A percentile compares a stretch with the other conserved stretches of the same genome.
Conservation (phyloP, 2,113 vertebrate species). For the Oreochromis spilurus region DNA sequence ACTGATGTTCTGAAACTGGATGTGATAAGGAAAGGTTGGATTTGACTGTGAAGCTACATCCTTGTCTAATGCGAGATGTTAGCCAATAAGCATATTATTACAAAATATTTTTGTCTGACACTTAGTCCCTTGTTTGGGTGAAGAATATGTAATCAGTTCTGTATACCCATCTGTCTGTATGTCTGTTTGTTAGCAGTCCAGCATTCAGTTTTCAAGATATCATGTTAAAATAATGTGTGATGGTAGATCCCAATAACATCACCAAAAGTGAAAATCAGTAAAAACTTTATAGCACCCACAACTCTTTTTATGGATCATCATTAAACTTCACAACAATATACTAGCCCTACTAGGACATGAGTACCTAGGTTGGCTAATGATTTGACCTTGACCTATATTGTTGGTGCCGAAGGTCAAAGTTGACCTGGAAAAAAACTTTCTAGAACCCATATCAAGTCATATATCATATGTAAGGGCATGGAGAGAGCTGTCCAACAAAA, state of each 20-base stretch:
- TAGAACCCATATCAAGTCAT: background rate
- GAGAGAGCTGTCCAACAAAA: background rate
- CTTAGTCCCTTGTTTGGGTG: background rate
- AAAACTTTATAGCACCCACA: rapidly evolving
- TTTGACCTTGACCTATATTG: background rate
- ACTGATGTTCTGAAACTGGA: background rate
- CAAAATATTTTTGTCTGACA: background rate
- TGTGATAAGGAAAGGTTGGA: background rate
- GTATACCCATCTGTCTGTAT: background rate
- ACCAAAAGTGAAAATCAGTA: background rate
- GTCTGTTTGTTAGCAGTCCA: background rate
- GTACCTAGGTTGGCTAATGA: background rate
- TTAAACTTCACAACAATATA: background rate
- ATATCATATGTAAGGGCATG: background rate
- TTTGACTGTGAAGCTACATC: background rate
- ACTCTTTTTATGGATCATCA: background rate
- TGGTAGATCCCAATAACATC: background rate
- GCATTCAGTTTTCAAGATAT: background rate
- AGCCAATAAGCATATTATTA: background rate
- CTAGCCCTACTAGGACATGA: background rate
- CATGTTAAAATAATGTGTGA: background rate
- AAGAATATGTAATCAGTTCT: background rate
- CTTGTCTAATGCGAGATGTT: background rate
- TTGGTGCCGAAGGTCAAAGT: rapidly evolving
- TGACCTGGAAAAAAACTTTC: background rate